Evolutionary conservation across 2,888 invertebrate species (phyloP).

Genomic region (Cantharis lateralis): DNA sequence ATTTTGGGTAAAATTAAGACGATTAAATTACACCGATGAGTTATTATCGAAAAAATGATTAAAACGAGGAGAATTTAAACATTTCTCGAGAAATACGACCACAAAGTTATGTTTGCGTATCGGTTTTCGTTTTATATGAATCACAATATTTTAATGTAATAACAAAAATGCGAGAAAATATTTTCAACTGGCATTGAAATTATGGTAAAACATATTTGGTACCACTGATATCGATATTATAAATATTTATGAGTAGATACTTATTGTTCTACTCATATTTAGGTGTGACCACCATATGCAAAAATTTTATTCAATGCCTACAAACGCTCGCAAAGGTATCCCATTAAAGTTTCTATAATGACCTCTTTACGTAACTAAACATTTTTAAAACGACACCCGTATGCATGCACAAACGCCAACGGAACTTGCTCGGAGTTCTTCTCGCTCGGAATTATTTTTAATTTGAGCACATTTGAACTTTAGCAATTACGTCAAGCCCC

Average conservation of each 20-base stretch:
- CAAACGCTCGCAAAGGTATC: constrained; percentile 21
- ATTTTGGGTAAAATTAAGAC: background rate
- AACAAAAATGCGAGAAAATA: background rate
- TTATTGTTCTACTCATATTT: constrained; percentile 38
- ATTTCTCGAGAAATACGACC: background rate
- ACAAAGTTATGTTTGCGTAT: background rate
- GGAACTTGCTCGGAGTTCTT: background rate
- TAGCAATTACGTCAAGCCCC: constrained; percentile 9
- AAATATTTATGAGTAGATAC: constrained; percentile 37
- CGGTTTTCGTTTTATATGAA: background rate
- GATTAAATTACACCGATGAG: background rate
- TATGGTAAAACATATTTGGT: constrained; percentile 17
- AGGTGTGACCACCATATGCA: constrained; percentile 40
- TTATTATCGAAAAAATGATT: background rate
- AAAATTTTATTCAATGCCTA: constrained; percentile 36
- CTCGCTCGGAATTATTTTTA: background rate
- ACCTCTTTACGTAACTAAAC: constrained; percentile 25
- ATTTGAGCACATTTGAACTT: constrained; percentile 6
- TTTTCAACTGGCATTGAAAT: background rate
- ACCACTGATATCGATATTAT: constrained; percentile 16
- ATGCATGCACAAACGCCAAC: background rate
- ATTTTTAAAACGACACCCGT: constrained; percentile 3
- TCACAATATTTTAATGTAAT: background rate
- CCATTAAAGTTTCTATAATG: constrained; percentile 31
- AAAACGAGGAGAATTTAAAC: background rate